Evolutionary conservation across 2,888 invertebrate genomes (phyloP).

Genomic region (Drosophila acutilabella): DNA sequence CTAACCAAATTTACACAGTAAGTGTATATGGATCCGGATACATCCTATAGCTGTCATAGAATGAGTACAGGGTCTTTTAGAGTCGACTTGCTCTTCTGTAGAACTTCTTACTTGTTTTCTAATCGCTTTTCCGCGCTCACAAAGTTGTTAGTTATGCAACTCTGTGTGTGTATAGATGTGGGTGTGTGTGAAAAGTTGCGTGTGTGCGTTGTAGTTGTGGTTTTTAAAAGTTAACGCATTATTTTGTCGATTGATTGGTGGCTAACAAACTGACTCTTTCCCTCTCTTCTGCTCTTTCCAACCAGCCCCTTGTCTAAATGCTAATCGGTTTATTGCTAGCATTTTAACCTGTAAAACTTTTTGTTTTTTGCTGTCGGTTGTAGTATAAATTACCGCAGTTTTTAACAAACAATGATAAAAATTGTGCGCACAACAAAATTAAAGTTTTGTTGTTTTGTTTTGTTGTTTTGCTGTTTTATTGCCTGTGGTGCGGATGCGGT

Average conservation of each 20-base stretch:
- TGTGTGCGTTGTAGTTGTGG: constrained; percentile 68
- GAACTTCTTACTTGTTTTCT: constrained; percentile 23
- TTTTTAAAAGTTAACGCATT: constrained; percentile 78
- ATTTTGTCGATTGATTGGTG: constrained; percentile 79
- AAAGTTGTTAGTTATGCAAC: constrained; percentile 41
- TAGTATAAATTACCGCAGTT: constrained; percentile 78
- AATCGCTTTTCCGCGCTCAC: constrained; percentile 47
- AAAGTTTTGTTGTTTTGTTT: constrained; percentile 61
- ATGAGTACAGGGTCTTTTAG: too few relatives aligned
- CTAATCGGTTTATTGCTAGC: constrained; percentile 56
- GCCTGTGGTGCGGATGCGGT: background rate
- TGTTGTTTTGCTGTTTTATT: constrained; percentile 36
- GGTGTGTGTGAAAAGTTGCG: constrained; percentile 68
- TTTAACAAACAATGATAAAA: constrained; percentile 79
- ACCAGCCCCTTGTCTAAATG: background rate
- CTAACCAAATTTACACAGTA: too few relatives aligned
- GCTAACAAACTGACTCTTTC: constrained; percentile 6
- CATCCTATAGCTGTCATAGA: too few relatives aligned
- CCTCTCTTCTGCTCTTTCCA: background rate
- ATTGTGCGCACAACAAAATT: constrained; percentile 65
- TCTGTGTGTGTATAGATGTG: constrained; percentile 14
- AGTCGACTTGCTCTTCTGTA: too few relatives aligned
- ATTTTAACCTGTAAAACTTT: constrained; percentile 58
- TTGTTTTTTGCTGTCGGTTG: constrained; percentile 61
- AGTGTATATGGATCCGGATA: too few relatives aligned